phyloP scores from a whole-genome alignment of 2,888 invertebrate species.

The Troides oblongomaculatus region DNA sequence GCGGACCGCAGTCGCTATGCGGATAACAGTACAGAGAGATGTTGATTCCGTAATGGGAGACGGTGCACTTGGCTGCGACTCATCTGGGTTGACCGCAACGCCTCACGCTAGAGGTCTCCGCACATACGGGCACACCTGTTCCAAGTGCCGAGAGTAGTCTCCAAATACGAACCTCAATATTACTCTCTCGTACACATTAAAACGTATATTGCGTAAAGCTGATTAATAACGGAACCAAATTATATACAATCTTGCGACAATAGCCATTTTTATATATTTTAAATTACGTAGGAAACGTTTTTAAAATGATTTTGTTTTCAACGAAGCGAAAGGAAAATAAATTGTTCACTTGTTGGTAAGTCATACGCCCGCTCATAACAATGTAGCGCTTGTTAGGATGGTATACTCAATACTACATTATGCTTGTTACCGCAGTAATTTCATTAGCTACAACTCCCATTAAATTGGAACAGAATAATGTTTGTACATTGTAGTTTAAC shows the following conservation, averaged over 20 bases:
- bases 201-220: neutral
- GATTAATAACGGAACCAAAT: neutral
- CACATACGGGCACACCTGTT: conserved; percentile 41
- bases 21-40: conserved; percentile 65
- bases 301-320: neutral
- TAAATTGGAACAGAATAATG: no score
- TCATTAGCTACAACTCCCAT: no score
- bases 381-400: no score
- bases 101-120: conserved; percentile 35
- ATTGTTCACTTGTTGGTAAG: no score
- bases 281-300: neutral
- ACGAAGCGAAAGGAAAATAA: no score
- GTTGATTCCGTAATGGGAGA: conserved; percentile 45
- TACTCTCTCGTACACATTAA: neutral
- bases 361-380: no score
- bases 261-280: neutral
- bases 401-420: no score
- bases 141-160: neutral
- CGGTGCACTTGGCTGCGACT: conserved; percentile 42
- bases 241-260: neutral
- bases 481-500: no score
- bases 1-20: conserved; percentile 59
- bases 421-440: no score
- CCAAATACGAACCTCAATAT: conserved; percentile 11
- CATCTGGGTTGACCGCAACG: conserved; percentile 69